Evolutionary conservation across 2,113 vertebrate genomes (phyloP).

Genomic region (Gymnarchus niloticus): DNA sequence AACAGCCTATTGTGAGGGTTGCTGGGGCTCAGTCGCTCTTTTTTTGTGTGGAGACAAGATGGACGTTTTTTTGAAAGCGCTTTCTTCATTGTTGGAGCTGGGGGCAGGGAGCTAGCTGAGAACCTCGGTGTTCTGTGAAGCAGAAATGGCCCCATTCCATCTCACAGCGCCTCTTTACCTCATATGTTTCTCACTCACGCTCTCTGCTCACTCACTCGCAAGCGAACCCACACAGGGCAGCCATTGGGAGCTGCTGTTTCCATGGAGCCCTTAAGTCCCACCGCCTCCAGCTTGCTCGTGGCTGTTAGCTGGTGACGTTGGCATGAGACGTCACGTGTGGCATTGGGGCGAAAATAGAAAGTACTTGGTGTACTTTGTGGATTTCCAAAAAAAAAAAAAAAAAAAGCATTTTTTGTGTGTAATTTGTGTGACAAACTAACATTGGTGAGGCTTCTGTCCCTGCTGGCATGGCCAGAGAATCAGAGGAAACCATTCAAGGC

Average conservation of each 20-base stretch:
- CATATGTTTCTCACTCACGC: not conserved
- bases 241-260: slow-evolving; percentile 57
- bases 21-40: not conserved
- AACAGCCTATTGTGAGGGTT: not conserved
- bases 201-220: not conserved
- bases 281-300: slow-evolving; percentile 31
- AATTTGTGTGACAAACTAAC: not conserved
- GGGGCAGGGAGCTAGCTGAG: not conserved
- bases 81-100: not conserved
- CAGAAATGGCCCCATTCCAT: slow-evolving; percentile 3
- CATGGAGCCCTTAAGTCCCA: slow-evolving; percentile 52
- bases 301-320: slow-evolving; percentile 61
- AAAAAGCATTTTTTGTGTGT: not conserved
- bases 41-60: not conserved
- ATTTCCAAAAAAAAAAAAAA: not conserved
- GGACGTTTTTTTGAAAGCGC: not conserved
- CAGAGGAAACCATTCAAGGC: not conserved
- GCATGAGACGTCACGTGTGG: slow-evolving; percentile 40
- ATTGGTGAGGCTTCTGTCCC: not conserved
- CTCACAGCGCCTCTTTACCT: slow-evolving; percentile 14
- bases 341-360: slow-evolving; percentile 40
- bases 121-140: not conserved
- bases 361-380: not conserved
- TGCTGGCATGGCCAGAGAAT: not conserved
- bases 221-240: slow-evolving; percentile 33